These are phyloP conservation scores for Turritopsis rubra DNA, from an alignment of 30 jellyfish, hydroid and myxozoan species.

Conservation along the genomic window DNA sequence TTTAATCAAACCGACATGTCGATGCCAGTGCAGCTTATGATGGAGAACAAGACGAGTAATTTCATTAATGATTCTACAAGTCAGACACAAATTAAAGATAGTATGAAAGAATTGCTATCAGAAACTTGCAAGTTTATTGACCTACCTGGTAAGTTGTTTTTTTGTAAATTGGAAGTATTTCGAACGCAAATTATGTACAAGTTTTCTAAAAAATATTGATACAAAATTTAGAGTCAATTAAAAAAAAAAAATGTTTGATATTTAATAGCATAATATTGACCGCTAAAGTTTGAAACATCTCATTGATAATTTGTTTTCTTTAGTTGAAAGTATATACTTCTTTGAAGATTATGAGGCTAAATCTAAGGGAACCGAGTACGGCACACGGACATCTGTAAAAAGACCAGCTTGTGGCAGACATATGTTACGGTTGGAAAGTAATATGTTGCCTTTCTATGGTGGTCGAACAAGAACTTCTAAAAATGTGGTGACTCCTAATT, in stretches of 20 bases:
- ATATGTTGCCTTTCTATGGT: slow-evolving; percentile 11
- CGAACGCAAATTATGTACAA: no score
- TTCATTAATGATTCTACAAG: not conserved
- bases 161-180: no score
- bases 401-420: slow-evolving; percentile 33
- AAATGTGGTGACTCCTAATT: not conserved
- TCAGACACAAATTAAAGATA: not conserved
- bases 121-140: not conserved
- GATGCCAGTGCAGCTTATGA: not conserved
- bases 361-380: slow-evolving; percentile 18
- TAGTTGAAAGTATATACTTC: not conserved
- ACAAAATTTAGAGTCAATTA: no score
- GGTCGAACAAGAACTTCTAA: slow-evolving; percentile 1
- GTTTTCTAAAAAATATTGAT: not conserved
- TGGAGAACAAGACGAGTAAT: not conserved
- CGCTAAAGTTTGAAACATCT: not conserved
- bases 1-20: not conserved
- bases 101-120: not conserved
- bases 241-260: no score
- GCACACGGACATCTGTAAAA: not conserved
- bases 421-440: slow-evolving; percentile 5
- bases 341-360: slow-evolving; percentile 12
- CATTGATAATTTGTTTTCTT: not conserved
- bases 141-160: slow-evolving; percentile 11
- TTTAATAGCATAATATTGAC: no score